Evolutionary conservation across 1,140 invertebrate species (phyloP).

Genomic region (Stenopsyche tienmushanensis): DNA sequence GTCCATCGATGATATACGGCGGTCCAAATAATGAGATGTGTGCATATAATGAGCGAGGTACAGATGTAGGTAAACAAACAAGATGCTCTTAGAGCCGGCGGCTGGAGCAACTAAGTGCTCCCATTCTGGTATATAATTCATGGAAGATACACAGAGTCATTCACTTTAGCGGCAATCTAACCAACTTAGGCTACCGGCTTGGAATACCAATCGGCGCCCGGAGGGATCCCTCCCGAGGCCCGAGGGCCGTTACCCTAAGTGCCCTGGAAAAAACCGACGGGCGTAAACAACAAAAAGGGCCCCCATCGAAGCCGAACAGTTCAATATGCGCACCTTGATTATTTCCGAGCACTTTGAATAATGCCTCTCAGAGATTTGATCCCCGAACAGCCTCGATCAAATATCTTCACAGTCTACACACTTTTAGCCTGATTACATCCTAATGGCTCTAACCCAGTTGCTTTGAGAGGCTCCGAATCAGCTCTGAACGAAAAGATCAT

Average conservation of each 20-base stretch:
- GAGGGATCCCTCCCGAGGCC: too few relatives aligned
- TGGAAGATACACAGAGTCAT: slow-evolving; percentile 22
- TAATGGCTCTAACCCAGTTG: too few relatives aligned
- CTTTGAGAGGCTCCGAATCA: too few relatives aligned
- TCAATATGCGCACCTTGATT: not conserved
- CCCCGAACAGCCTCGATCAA: too few relatives aligned
- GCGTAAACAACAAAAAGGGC: slow-evolving; percentile 1
- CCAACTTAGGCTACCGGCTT: slow-evolving; percentile 20
- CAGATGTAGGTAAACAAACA: slow-evolving; percentile 3
- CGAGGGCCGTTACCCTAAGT: slow-evolving; percentile 3
- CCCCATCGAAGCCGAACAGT: not conserved
- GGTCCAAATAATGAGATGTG: too few relatives aligned
- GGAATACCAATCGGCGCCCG: slow-evolving; percentile 28
- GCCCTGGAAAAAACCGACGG: not conserved
- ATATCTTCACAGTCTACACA: too few relatives aligned
- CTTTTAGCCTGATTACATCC: too few relatives aligned
- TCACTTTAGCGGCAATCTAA: slow-evolving; percentile 32
- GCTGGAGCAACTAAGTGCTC: slow-evolving; percentile 2
- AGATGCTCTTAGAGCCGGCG: not conserved
- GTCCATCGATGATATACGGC: too few relatives aligned
- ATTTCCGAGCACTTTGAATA: too few relatives aligned
- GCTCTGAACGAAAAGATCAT: too few relatives aligned
- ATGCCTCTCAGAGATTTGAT: too few relatives aligned
- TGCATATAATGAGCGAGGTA: too few relatives aligned
- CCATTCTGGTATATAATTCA: slow-evolving; percentile 23